Conservation (phyloP, 2,113 vertebrate genomes). For the Salvator merianae region DNA sequence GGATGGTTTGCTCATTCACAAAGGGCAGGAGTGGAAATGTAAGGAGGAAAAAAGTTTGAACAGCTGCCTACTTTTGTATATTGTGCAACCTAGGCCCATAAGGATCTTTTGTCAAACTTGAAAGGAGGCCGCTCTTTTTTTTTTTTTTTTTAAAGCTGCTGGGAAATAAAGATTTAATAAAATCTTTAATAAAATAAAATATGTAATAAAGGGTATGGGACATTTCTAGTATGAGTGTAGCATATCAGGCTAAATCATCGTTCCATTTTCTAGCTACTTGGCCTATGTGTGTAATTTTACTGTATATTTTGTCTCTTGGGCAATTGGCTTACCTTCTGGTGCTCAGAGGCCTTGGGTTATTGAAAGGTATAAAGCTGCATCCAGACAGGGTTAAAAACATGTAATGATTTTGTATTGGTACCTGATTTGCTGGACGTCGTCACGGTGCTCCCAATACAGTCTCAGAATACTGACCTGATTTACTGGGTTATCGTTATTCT, state of each 20-base stretch:
- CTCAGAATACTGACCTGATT: too few relatives aligned
- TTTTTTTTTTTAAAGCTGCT: slow-evolving; percentile 9
- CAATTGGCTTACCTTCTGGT: neutral
- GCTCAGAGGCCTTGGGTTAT: neutral
- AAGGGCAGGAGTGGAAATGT: neutral
- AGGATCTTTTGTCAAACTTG: neutral
- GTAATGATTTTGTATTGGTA: too few relatives aligned
- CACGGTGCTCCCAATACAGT: too few relatives aligned
- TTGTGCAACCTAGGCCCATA: neutral
- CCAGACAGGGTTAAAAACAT: too few relatives aligned
- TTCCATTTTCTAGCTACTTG: neutral
- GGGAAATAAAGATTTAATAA: neutral
- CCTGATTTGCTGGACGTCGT: too few relatives aligned
- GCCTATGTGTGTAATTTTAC: neutral
- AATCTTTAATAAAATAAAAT: too few relatives aligned
- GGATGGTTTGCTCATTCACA: neutral
- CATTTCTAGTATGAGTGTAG: neutral
- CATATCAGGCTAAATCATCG: too few relatives aligned
- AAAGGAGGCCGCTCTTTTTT: neutral
- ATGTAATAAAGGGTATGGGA: neutral
- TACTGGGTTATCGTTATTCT: too few relatives aligned
- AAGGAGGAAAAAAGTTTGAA: neutral
- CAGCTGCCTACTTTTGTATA: neutral
- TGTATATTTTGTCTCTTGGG: neutral
- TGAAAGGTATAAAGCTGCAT: too few relatives aligned